These are phyloP conservation scores for Cinclus cinclus DNA, from an alignment of 2,113 vertebrate species.

Conservation along the genomic window DNA sequence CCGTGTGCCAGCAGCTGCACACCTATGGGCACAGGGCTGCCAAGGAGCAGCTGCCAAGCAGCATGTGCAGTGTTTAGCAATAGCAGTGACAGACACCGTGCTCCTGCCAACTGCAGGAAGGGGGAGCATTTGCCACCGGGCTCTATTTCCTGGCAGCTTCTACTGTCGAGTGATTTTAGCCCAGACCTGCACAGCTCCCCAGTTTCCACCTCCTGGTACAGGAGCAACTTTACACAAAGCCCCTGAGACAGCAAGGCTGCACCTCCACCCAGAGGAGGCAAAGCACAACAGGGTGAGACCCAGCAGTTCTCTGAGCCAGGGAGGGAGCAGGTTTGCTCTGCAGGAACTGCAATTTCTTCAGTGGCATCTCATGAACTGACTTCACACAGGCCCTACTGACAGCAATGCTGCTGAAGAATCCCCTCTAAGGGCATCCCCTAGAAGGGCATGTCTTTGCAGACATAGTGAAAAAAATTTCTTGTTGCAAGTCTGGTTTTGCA, in stretches of 20 bases:
- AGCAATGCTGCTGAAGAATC: fast-evolving
- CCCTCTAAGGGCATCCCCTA: not conserved
- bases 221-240: not conserved
- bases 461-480: fast-evolving
- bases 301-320: not conserved
- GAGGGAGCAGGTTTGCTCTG: not conserved
- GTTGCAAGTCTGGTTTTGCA: not conserved
- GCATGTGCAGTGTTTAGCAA: not conserved
- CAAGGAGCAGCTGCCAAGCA: not conserved
- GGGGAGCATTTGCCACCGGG: not conserved
- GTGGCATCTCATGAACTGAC: fast-evolving
- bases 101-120: not conserved
- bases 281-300: not conserved
- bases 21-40: not conserved
- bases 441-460: not conserved
- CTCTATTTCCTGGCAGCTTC: not conserved
- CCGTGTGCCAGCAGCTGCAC: not conserved
- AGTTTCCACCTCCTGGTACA: fast-evolving
- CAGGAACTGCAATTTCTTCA: not conserved
- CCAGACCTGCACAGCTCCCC: not conserved
- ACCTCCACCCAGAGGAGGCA: not conserved
- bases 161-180: not conserved
- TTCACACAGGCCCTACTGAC: not conserved
- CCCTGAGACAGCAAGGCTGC: not conserved
- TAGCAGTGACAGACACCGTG: not conserved